A percentile compares a stretch with the other conserved stretches of the same genome.
Evolutionary conservation across 2,797 vertebrate species (phyloP).

Genomic region (Distichodus sexfasciatus): DNA sequence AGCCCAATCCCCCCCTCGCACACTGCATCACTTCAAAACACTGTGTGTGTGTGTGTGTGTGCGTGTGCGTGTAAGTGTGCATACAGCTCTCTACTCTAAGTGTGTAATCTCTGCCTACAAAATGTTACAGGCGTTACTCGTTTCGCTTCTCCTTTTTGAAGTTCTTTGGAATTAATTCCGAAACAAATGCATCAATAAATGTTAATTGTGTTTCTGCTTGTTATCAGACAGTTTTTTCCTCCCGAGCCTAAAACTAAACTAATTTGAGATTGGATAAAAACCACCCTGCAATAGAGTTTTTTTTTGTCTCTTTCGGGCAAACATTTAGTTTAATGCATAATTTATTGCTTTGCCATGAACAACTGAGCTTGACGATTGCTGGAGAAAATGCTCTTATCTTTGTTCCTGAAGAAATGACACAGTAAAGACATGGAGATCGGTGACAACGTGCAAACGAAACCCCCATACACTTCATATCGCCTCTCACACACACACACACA

Average conservation of each 20-base stretch:
- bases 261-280: slow-evolving; percentile 41
- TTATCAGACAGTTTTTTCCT: slow-evolving; percentile 43
- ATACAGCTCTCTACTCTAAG: too few species aligned
- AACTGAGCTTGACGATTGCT: slow-evolving; percentile 27
- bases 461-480: too few species aligned
- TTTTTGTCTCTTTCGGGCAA: too few species aligned
- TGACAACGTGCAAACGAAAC: slow-evolving; percentile 1
- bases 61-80: too few species aligned
- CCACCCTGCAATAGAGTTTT: slow-evolving; percentile 41
- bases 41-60: not conserved
- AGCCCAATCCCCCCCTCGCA: slow-evolving; percentile 25
- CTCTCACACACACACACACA: slow-evolving; percentile 3
- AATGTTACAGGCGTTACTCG: slow-evolving; percentile 14
- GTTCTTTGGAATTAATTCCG: slow-evolving; percentile 16
- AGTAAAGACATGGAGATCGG: slow-evolving; percentile 9
- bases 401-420: slow-evolving; percentile 18
- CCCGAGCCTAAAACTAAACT: slow-evolving; percentile 32
- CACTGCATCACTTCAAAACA: slow-evolving; percentile 21
- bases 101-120: not conserved
- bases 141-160: not conserved
- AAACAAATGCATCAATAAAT: slow-evolving; percentile 42
- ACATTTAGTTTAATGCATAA: slow-evolving; percentile 52
- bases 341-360: slow-evolving; percentile 45
- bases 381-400: slow-evolving; percentile 8
- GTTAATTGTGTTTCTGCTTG: slow-evolving; percentile 38